Conservation (phyloP, 1,140 invertebrate genomes). For the Meloidogyne floridensis region DNA sequence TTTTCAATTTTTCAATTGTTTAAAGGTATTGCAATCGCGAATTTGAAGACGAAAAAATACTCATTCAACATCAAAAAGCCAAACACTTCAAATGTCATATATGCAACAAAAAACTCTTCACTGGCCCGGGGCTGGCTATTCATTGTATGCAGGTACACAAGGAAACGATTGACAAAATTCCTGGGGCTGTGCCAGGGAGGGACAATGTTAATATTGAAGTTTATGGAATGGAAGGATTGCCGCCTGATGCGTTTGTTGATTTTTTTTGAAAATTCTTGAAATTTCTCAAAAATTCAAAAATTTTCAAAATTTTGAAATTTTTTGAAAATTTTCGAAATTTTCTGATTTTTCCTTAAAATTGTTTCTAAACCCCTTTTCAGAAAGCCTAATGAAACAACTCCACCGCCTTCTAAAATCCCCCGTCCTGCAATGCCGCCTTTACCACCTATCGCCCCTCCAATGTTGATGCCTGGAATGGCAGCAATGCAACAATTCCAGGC, state of each 20-base stretch:
- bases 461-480: constrained; percentile 21
- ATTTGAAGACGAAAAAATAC: constrained; percentile 99
- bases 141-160: constrained; percentile 99
- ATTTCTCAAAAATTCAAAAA: no score
- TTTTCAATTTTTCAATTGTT: constrained; percentile 22
- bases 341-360: no score
- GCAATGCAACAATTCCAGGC: constrained; percentile 17
- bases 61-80: constrained; percentile 99
- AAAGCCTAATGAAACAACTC: constrained; percentile 1
- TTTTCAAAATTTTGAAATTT: no score
- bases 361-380: constrained; percentile 25
- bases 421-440: constrained; percentile 30
- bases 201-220: constrained; percentile 99
- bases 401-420: constrained; percentile 31
- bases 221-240: constrained; percentile 99
- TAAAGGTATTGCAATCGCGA: constrained; percentile 97
- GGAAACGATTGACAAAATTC: constrained; percentile 98
- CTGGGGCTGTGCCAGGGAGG: constrained; percentile 93
- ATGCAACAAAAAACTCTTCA: constrained; percentile 98
- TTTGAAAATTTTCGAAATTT: not conserved
- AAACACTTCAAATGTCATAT: constrained; percentile 99
- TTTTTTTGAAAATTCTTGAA: not conserved
- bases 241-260: constrained; percentile 72
- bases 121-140: constrained; percentile 84
- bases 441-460: constrained; percentile 3